Base-by-base conservation (phyloP, 2,888 invertebrate genomes). In the Diabrotica balteata region DNA sequence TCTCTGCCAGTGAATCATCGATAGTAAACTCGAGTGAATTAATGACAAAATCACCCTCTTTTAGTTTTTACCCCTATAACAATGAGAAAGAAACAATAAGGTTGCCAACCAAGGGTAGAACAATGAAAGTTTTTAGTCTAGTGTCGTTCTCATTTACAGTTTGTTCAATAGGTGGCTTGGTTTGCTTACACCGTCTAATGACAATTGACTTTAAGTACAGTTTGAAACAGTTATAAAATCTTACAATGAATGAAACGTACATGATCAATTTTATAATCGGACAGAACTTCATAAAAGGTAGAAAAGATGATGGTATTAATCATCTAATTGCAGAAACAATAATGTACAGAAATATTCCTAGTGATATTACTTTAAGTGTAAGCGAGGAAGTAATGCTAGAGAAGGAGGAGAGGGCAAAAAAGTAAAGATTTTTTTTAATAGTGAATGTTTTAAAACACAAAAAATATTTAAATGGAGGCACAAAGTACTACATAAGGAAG, bases 41-140 rank as follows among this genome's bases (percentile, higher is more conserved):
- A 73, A 73, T 73, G 70, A 73, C 71, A 74, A 74, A 32, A 74
- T 74, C 74, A 72, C 71, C 72, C 74, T 72, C 71, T 72, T 71
- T 69, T 32, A 69, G 70, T 73, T 73, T 73, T 70, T 72, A 66
- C 72, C 76, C 75, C 72, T 68, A 61, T 63, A 72, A 74, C 74
- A 75, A 73, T 74, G 74, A 69, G 72, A 67, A 69, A 71, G 77
- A 77, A 75, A 77, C 75, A 76, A 77, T 76, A 73, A 73, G 73
- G 69, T 69, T 69, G 59, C 70, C 68, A 59, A 65, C 7, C 70
- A 70, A 43, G 58, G 67, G 70, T 58, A 62, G 22, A 17, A 17
- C 47, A 10, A 11, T 45, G n/a, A 11, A 45, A 57, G 44, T 42
- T 57, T 54, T 7, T 45, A 45, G 17, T 9, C 17, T 57, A 47